Evolutionary conservation across 2,888 invertebrate species (phyloP).

Genomic region (Thalpophila matura): DNA sequence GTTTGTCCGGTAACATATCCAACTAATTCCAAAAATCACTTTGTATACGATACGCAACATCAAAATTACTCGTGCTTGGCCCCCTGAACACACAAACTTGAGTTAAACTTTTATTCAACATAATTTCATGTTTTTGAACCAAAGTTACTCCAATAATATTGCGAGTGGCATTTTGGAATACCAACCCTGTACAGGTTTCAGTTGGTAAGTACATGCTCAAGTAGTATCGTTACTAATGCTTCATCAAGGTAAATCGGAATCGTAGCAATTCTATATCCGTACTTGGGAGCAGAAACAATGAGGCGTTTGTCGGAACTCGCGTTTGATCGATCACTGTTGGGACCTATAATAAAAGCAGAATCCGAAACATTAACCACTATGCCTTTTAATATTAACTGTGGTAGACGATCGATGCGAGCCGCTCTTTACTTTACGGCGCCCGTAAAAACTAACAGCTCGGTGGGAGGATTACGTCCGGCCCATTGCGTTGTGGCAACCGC

Average conservation of each 20-base stretch:
- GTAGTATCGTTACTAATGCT: constrained; percentile 74
- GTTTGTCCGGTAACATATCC: too few species aligned
- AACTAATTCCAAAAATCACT: too few species aligned
- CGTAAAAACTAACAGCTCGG: constrained; percentile 84
- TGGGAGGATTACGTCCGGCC: constrained; percentile 79
- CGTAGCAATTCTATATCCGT: constrained; percentile 65
- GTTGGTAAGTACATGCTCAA: constrained; percentile 54
- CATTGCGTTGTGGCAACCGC: constrained; percentile 73
- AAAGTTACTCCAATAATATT: constrained; percentile 25
- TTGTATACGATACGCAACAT: too few species aligned
- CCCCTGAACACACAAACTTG: background rate
- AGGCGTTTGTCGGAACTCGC: constrained; percentile 66
- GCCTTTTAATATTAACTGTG: constrained; percentile 79
- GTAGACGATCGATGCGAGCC: constrained; percentile 75
- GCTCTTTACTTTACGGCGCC: constrained; percentile 81
- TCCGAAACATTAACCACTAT: constrained; percentile 64
- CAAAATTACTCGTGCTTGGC: too few species aligned
- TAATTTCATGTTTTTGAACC: constrained; percentile 19
- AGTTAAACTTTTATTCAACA: background rate
- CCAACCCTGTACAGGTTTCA: constrained; percentile 22
- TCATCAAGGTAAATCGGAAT: constrained; percentile 72
- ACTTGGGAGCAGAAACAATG: constrained; percentile 71
- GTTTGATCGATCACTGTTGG: constrained; percentile 74
- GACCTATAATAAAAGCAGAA: constrained; percentile 69
- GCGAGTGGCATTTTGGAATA: background rate